Conservation (phyloP, 2,888 invertebrate genomes). For the Oscheius sp. region DNA sequence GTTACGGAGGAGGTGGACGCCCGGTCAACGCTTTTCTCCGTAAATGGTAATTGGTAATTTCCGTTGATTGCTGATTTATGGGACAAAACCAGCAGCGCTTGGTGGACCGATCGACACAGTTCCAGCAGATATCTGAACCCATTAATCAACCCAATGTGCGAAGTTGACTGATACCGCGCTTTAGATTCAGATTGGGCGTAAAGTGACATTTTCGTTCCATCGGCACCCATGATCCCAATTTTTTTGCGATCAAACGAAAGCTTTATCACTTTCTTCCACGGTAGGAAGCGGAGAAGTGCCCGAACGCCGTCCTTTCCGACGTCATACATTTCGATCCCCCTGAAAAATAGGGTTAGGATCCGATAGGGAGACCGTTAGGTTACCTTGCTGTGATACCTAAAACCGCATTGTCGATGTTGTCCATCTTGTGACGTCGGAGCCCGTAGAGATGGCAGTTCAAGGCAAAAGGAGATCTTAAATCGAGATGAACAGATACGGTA, state of each 20-base stretch:
- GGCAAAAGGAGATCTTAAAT: slow-evolving; percentile 77
- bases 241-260: slow-evolving; percentile 77
- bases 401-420: slow-evolving; percentile 78
- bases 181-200: slow-evolving; percentile 92
- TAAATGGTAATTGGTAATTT: slow-evolving; percentile 43
- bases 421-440: slow-evolving; percentile 76
- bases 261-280: slow-evolving; percentile 94
- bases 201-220: slow-evolving; percentile 78
- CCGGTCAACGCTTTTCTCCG: slow-evolving; percentile 52
- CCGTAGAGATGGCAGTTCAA: slow-evolving; percentile 88
- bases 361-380: not conserved
- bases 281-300: slow-evolving; percentile 80
- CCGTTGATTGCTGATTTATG: slow-evolving; percentile 46
- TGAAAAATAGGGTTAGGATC: slow-evolving; percentile 20
- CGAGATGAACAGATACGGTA: not conserved
- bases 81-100: slow-evolving; percentile 82
- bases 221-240: slow-evolving; percentile 83
- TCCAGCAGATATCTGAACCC: slow-evolving; percentile 80
- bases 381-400: slow-evolving; percentile 85
- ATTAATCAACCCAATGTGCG: not conserved
- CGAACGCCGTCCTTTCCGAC: slow-evolving; percentile 71
- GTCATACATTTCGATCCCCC: slow-evolving; percentile 65
- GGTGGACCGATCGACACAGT: slow-evolving; percentile 88
- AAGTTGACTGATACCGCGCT: slow-evolving; percentile 79
- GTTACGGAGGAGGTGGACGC: slow-evolving; percentile 36